These are phyloP conservation scores for Scaptomyza flava DNA, from an alignment of 2,888 invertebrate genomes.

Conservation along the genomic window DNA sequence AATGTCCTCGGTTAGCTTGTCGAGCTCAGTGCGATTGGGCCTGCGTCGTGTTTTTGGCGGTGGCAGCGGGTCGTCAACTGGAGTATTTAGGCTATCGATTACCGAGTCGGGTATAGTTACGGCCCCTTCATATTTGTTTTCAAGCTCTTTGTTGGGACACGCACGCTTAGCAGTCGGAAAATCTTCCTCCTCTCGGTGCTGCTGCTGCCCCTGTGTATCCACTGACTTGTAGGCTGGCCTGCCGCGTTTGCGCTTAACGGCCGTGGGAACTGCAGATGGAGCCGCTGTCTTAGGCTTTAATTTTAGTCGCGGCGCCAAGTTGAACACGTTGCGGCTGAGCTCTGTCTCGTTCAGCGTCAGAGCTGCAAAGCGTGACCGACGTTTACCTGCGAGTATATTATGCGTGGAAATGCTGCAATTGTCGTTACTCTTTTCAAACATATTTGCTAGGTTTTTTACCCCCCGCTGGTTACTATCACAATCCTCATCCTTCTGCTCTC, in stretches of 20 bases:
- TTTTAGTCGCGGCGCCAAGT: slow-evolving; percentile 5
- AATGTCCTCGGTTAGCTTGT: slow-evolving; percentile 88
- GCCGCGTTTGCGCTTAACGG: slow-evolving; percentile 41
- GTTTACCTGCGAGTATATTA: slow-evolving; percentile 82
- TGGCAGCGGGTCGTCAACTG: background rate
- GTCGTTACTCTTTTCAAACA: slow-evolving; percentile 76
- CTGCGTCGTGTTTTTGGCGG: slow-evolving; percentile 77
- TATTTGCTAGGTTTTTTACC: slow-evolving; percentile 56
- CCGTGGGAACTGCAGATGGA: background rate
- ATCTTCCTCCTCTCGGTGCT: slow-evolving; percentile 1
- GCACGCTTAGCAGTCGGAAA: background rate
- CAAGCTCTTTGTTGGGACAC: background rate
- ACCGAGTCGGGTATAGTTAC: background rate
- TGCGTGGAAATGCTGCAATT: slow-evolving; percentile 82
- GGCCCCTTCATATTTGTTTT: background rate
- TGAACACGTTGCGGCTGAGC: slow-evolving; percentile 54
- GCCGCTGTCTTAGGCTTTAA: background rate
- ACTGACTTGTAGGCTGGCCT: background rate
- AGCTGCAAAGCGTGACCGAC: slow-evolving; percentile 66
- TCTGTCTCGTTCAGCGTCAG: slow-evolving; percentile 76
- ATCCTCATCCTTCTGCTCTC: slow-evolving; percentile 15
- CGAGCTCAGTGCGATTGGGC: slow-evolving; percentile 86
- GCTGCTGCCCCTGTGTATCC: background rate
- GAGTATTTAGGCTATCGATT: too few relatives aligned
- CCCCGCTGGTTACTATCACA: slow-evolving; percentile 5